A percentile compares a stretch with the other conserved stretches of the same genome.
phyloP scores from a whole-genome alignment of 2,888 invertebrate genomes.

The Sinohyriopsis cumingii region DNA sequence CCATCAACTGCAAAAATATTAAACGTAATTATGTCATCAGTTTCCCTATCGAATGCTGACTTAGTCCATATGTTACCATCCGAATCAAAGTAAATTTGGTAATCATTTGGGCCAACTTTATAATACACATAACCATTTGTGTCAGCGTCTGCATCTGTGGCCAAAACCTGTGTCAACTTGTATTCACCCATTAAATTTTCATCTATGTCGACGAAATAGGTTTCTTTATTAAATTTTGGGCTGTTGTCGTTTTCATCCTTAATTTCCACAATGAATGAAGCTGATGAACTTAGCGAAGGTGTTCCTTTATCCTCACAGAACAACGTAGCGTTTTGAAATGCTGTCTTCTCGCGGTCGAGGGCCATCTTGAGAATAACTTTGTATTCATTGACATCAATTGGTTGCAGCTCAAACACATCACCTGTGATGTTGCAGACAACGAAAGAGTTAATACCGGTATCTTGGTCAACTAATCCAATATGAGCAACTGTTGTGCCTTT shows the following conservation, averaged over 20 bases:
- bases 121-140: slow-evolving; percentile 50
- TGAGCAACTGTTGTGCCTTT: slow-evolving; percentile 59
- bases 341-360: slow-evolving; percentile 41
- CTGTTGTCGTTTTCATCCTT: slow-evolving; percentile 92
- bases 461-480: slow-evolving; percentile 54
- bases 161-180: slow-evolving; percentile 47
- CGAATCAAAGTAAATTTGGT: slow-evolving; percentile 46
- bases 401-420: slow-evolving; percentile 51
- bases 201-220: slow-evolving; percentile 42
- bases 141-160: slow-evolving; percentile 50
- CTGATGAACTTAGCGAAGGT: slow-evolving; percentile 41
- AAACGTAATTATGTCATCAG: slow-evolving; percentile 38
- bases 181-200: slow-evolving; percentile 52
- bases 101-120: slow-evolving; percentile 29
- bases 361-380: slow-evolving; percentile 45
- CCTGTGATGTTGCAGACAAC: slow-evolving; percentile 47
- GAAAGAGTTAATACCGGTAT: slow-evolving; percentile 60
- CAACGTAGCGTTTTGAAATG: slow-evolving; percentile 36
- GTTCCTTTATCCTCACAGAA: slow-evolving; percentile 46
- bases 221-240: slow-evolving; percentile 81
- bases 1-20: slow-evolving; percentile 50
- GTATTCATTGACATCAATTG: slow-evolving; percentile 49
- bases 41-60: slow-evolving; percentile 52
- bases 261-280: slow-evolving; percentile 73
- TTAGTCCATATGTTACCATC: slow-evolving; percentile 51